Percentiles rank a stretch among this genome's conserved stretches.
Conservation (phyloP, 53 echinoderm and acorn worm genomes). For the Arbacia lixula region DNA sequence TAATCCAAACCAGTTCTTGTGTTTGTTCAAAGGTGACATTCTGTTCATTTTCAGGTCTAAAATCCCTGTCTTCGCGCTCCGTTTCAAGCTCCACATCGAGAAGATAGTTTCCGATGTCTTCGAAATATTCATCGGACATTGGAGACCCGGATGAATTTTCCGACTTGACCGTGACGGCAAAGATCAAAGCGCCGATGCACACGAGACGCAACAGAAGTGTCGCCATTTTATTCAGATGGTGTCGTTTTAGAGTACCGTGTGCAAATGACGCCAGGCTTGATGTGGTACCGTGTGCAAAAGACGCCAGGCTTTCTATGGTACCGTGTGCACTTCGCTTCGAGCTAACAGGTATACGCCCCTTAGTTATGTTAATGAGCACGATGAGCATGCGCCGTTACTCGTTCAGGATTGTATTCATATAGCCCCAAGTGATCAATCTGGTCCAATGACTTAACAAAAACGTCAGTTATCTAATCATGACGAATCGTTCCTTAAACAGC, state of each 20-base stretch:
- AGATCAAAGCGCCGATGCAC: neutral
- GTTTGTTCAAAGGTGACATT: slow-evolving; percentile 1
- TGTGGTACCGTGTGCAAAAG: neutral
- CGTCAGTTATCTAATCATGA: too few relatives aligned
- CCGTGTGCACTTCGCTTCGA: too few relatives aligned
- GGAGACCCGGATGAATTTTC: too few relatives aligned
- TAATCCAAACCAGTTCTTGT: neutral
- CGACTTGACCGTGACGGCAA: neutral
- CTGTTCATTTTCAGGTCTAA: neutral
- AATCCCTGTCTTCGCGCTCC: neutral
- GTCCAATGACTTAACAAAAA: too few relatives aligned
- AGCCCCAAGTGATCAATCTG: too few relatives aligned
- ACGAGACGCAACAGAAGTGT: neutral
- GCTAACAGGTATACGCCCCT: too few relatives aligned
- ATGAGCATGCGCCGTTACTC: too few relatives aligned
- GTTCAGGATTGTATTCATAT: too few relatives aligned
- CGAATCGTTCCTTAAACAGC: too few relatives aligned
- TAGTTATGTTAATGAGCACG: too few relatives aligned
- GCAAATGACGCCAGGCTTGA: too few relatives aligned
- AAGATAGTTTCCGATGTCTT: slow-evolving; percentile 20
- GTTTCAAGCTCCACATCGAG: neutral
- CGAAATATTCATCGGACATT: neutral
- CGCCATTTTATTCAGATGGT: neutral
- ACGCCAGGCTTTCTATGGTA: neutral
- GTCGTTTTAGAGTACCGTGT: neutral